Conservation (phyloP, 2,113 vertebrate genomes). For the Oxyruncus cristatus region DNA sequence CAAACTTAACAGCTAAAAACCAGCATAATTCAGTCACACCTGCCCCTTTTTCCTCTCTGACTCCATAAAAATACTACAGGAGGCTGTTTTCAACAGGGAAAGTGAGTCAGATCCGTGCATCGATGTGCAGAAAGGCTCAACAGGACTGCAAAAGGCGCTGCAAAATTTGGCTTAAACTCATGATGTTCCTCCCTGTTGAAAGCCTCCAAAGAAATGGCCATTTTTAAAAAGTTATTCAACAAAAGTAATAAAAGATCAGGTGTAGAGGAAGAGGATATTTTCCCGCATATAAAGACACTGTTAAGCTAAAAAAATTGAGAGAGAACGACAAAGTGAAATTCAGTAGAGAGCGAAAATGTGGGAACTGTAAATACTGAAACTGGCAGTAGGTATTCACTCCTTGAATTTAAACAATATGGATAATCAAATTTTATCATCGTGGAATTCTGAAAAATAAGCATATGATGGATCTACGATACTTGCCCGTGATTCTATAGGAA, state of each 20-base stretch:
- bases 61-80: background rate
- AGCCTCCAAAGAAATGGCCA: background rate
- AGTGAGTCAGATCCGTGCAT: background rate
- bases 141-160: background rate
- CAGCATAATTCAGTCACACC: background rate
- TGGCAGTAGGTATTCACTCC: background rate
- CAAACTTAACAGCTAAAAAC: background rate
- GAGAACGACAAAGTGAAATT: background rate
- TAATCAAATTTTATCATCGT: background rate
- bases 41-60: background rate
- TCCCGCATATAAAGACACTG: background rate
- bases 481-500: background rate
- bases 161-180: background rate
- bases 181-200: background rate
- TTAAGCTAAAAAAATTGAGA: background rate
- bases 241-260: background rate
- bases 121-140: background rate
- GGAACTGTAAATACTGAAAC: background rate
- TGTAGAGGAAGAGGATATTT: background rate
- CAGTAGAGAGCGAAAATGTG: background rate
- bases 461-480: fast-evolving
- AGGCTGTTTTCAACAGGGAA: background rate
- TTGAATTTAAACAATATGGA: background rate
- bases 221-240: background rate
- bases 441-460: background rate